Evolutionary conservation across 2,888 invertebrate genomes (phyloP).

Genomic region (Amphiduros pacificus): DNA sequence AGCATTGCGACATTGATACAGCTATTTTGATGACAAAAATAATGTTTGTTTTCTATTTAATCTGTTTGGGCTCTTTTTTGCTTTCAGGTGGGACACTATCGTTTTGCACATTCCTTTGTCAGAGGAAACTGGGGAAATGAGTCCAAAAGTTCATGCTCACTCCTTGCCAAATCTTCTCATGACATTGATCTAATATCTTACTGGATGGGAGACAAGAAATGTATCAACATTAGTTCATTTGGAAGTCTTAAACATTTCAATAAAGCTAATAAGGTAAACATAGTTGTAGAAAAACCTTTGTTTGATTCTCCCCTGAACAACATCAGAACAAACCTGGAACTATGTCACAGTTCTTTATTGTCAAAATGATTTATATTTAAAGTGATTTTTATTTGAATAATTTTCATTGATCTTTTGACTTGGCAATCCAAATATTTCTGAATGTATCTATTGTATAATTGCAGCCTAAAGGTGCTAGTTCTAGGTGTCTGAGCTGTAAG

Average conservation of each 20-base stretch:
- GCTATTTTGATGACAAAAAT: no score
- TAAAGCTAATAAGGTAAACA: conserved; percentile 51
- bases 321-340: no score
- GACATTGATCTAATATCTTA: conserved; percentile 59
- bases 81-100: conserved; percentile 27
- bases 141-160: conserved; percentile 52
- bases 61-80: not conserved
- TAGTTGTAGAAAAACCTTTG: no score
- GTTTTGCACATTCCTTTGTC: conserved; percentile 60
- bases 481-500: conserved; percentile 58
- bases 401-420: no score
- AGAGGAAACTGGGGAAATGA: conserved; percentile 60
- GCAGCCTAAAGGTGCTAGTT: conserved; percentile 55
- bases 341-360: no score
- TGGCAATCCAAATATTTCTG: no score
- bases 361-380: no score
- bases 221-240: conserved; percentile 50
- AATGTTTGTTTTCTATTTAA: no score
- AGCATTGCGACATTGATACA: no score
- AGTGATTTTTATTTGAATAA: no score
- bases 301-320: no score
- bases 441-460: conserved; percentile 8
- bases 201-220: conserved; percentile 53
- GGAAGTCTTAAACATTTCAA: conserved; percentile 54
- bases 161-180: conserved; percentile 60